Evolutionary conservation across 1,140 invertebrate genomes (phyloP).

Genomic region (Bombus polaris): DNA sequence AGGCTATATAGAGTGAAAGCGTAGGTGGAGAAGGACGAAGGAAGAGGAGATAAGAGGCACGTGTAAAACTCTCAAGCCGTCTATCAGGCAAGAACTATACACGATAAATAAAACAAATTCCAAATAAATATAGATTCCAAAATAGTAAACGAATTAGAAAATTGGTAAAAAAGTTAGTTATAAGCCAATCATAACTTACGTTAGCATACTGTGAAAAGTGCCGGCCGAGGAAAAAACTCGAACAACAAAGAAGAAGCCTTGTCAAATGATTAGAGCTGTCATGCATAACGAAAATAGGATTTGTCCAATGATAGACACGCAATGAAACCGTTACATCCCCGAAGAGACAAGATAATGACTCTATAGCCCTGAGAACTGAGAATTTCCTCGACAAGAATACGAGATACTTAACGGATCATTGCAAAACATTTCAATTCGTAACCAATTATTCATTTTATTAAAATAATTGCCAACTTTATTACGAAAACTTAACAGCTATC

Average conservation of each 20-base stretch:
- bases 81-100: no score
- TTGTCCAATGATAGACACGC: neutral
- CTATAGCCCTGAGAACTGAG: neutral
- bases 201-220: neutral
- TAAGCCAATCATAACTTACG: neutral
- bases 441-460: neutral
- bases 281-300: neutral
- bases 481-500: neutral
- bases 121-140: neutral
- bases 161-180: neutral
- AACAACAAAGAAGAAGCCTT: neutral
- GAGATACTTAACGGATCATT: neutral
- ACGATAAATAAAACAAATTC: neutral
- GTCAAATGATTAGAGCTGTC: neutral
- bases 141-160: neutral
- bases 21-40: no score
- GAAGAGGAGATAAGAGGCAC: no score
- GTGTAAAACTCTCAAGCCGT: no score
- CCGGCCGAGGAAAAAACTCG: neutral
- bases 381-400: neutral
- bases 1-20: no score
- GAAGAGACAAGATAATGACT: slow-evolving; percentile 7
- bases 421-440: neutral
- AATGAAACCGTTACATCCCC: slow-evolving; percentile 15
- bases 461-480: no score